These are phyloP conservation scores for Hoplias malabaricus DNA, from an alignment of 2,113 vertebrate genomes.

Conservation along the genomic window DNA sequence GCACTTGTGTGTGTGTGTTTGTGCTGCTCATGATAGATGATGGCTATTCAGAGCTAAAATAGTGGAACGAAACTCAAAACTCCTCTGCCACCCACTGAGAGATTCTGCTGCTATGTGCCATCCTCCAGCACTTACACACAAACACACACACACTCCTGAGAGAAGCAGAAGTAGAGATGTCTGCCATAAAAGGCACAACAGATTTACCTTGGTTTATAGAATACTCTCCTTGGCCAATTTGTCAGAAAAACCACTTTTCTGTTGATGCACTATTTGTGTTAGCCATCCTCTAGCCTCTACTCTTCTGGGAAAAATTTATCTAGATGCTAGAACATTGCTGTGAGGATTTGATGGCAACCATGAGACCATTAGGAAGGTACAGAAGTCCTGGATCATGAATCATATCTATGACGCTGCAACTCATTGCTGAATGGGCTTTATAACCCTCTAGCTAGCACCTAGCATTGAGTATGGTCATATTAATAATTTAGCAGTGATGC, in stretches of 20 bases:
- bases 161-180: background rate
- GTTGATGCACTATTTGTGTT: too few species aligned
- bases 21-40: background rate
- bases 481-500: too few species aligned
- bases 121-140: background rate
- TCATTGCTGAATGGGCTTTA: too few species aligned
- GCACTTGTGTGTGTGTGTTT: background rate
- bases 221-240: background rate
- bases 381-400: too few species aligned
- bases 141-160: background rate
- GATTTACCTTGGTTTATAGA: background rate
- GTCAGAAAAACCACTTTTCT: background rate
- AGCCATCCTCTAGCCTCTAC: too few species aligned
- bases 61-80: slow-evolving; percentile 21
- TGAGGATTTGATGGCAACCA: too few species aligned
- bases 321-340: too few species aligned
- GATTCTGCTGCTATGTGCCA: background rate
- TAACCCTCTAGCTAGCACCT: too few species aligned
- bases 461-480: too few species aligned
- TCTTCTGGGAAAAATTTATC: too few species aligned
- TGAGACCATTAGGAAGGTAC: too few species aligned
- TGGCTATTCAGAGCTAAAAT: slow-evolving; percentile 20
- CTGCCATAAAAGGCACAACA: background rate
- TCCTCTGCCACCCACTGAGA: background rate
- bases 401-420: too few species aligned